Evolutionary conservation across 2,888 invertebrate species (phyloP), one percentile per base, ranked within the genome.

Genomic region (Athalia cordata): DNA sequence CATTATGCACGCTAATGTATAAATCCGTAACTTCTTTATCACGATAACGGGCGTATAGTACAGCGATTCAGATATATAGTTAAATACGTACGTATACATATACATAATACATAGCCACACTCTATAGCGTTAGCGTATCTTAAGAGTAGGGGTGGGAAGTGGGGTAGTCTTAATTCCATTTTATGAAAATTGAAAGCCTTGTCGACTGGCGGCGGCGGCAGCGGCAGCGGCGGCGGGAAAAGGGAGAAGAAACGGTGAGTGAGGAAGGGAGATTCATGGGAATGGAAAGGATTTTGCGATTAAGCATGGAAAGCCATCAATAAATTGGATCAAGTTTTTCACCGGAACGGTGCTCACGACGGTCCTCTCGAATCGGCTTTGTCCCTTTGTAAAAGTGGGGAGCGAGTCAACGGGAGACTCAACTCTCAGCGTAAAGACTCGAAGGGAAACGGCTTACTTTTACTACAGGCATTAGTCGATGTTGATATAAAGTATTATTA

Each of bases 291-390:
- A 66, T 66, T 43, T 66, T 47, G 66, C 45, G 66, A 45, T 66
- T 66, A 66, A 15, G 66, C 66, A 47, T 11, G 66, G n/a, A 66
- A 66, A 45, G 66, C 66, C 49, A 45, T 66, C 66, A 9, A 45
- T 66, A 13, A 66, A 66, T 66, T 66, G 45, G 66, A 66, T 66
- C 66, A 66, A 47, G 11, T 66, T 66, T 45, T 47, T 66, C 45
- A 9, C 62, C 13, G 5, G 62, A 29, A 62, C 9, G 8, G 55
- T n/a, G 9, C n/a, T 9, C n/a, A 15, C 29, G 8, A 62, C 7
- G 13, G 11, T 62, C 13, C 3, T 8, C 11, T 11, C 5, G 45
- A 47, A 15, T n/a, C 62, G 15, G 13, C 29, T 29, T 15, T 29
- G 62, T 62, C 13, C 62, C 62, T 13, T 62, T 8, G 15, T n/a